Base-by-base conservation (phyloP, 1,140 invertebrate species). In the Odontomachus brunneus region DNA sequence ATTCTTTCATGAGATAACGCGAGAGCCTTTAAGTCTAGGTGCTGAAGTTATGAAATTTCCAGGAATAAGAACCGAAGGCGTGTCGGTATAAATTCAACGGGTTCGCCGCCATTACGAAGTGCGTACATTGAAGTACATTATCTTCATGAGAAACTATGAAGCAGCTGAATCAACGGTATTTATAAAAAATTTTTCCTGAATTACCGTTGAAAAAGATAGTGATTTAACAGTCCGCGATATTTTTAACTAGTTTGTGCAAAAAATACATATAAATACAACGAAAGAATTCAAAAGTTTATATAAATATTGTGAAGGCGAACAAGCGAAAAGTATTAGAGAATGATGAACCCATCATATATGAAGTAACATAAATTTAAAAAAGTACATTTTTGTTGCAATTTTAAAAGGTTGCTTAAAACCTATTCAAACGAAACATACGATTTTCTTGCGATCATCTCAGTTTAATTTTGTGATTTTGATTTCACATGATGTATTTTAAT, bases 31-130 rank as follows among this genome's bases (percentile, higher is more conserved):
- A 60, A 60, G 55, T n/a, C 5, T 74, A 44, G 38, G 9, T 44
- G 38, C 38, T 44, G 38, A 17, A 44, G 11, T 72, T 33, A 44
- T 48, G 22, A 60, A 60, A 17, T 60, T 44, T 74, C 33, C 44
- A 14, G 17, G 71, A 74, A 59, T 69, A 71, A 55, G 5, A 33
- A 33, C 44, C 29, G 22, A 44, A 60, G 53, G 19, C 33, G 17
- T 60, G 22, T 22, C 71, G 12, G 17, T 44, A 73, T 59, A 73
- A 29, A 7, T 24, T 60, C 17, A 12, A 38, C 22, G 22, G 22
- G 4, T 60, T 60, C 22, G 22, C 17, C 33, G 22, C 55, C 33
- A 60, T 74, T 74, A 74, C 11, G 55, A 57, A 72, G 15, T 60
- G 33, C 22, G 55, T 14, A 60, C 4, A 74, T 73, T 19, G 11